Conservation (phyloP, 2,888 invertebrate species). For the Neoitamus cyanurus region DNA sequence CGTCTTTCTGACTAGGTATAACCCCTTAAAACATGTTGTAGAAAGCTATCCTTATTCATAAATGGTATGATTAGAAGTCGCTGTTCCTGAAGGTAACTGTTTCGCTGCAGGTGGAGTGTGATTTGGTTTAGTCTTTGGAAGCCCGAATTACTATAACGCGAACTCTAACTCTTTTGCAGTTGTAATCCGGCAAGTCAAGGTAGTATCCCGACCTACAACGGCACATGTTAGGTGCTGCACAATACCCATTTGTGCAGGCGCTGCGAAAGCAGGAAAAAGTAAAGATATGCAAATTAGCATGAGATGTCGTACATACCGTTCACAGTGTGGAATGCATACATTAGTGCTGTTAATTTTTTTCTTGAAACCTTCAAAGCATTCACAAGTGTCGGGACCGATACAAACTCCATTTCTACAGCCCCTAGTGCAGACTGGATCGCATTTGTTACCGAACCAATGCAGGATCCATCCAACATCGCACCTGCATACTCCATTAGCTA, state of each 20-base stretch:
- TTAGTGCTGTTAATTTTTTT: conserved; percentile 49
- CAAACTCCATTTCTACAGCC: conserved; percentile 58
- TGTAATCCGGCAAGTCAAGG: conserved; percentile 54
- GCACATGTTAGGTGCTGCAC: conserved; percentile 62
- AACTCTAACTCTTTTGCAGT: not conserved
- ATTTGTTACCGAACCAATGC: conserved; percentile 49
- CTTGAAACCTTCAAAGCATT: conserved; percentile 66
- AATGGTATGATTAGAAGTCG: not conserved
- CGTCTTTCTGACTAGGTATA: no score
- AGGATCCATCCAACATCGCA: conserved; percentile 67
- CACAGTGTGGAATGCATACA: not conserved
- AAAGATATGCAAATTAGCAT: not conserved
- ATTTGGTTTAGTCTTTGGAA: not conserved
- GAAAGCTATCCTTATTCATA: no score
- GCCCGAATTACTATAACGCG: not conserved
- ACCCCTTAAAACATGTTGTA: no score
- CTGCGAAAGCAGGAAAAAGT: not conserved
- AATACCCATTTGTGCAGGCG: conserved; percentile 62
- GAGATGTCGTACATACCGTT: not conserved
- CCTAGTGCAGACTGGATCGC: conserved; percentile 6
- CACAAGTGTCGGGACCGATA: conserved; percentile 62
- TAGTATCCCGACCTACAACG: conserved; percentile 63
- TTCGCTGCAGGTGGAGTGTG: not conserved
- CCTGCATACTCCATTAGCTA: conserved; percentile 71
- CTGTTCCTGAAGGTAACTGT: not conserved